phyloP scores from a whole-genome alignment of 2,797 vertebrate genomes.

The Phataginus tricuspis region DNA sequence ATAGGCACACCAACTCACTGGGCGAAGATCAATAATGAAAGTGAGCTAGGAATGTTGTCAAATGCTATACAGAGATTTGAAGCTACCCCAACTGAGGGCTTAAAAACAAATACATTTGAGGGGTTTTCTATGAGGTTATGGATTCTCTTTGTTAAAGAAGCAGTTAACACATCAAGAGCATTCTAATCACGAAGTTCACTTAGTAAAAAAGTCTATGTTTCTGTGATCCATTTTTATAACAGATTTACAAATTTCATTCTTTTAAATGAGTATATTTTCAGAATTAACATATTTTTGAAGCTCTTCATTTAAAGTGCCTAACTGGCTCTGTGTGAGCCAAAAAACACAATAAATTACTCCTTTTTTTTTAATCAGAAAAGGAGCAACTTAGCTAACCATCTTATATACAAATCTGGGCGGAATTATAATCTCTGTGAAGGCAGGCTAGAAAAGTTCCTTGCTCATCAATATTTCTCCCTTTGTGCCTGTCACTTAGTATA shows the following conservation, averaged over 20 bases:
- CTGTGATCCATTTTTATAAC: background rate
- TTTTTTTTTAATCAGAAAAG: background rate
- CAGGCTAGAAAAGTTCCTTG: fast-evolving
- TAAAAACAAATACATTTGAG: background rate
- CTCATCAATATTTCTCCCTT: fast-evolving
- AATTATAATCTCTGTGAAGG: background rate
- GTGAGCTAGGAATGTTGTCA: background rate
- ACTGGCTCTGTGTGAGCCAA: too few relatives aligned
- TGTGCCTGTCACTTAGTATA: background rate
- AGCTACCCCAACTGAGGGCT: background rate
- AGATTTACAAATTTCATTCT: background rate
- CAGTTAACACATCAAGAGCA: background rate
- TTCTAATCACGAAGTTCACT: too few relatives aligned
- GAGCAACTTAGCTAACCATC: background rate
- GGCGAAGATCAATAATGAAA: background rate
- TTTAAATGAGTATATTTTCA: background rate
- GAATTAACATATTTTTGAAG: background rate
- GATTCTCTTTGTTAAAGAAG: background rate
- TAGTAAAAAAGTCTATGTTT: background rate
- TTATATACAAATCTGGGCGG: background rate
- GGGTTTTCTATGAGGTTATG: background rate
- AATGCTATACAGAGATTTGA: background rate
- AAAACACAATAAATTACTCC: background rate
- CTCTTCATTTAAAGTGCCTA: background rate
- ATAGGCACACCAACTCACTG: background rate